Conservation (phyloP, 2,888 invertebrate species). For the Crioceris asparagi region DNA sequence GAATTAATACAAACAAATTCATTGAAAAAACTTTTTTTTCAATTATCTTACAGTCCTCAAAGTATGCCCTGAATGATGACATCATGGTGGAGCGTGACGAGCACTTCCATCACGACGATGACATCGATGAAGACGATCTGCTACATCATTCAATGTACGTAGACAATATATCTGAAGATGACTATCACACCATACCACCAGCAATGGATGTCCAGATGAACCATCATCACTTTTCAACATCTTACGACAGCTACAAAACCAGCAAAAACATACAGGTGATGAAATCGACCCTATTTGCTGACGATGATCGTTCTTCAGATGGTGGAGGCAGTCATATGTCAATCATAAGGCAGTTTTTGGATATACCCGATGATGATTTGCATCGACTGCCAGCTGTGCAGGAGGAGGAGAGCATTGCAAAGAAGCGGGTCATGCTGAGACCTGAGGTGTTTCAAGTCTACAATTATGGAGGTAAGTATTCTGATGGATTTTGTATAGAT, state of each 20-base stretch:
- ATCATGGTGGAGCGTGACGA: slow-evolving; percentile 17
- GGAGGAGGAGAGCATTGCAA: slow-evolving; percentile 11
- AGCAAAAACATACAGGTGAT: slow-evolving; percentile 23
- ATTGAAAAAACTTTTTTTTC: too few species aligned
- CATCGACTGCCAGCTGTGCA: slow-evolving; percentile 15
- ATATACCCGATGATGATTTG: slow-evolving; percentile 23
- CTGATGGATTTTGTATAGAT: background rate
- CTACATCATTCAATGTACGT: slow-evolving; percentile 25
- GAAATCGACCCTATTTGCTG: slow-evolving; percentile 25
- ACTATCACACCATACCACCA: slow-evolving; percentile 16
- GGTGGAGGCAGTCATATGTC: slow-evolving; percentile 21
- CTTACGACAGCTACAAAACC: slow-evolving; percentile 16
- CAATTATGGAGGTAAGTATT: slow-evolving; percentile 19
- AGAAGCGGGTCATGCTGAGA: slow-evolving; percentile 16
- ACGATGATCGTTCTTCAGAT: slow-evolving; percentile 23
- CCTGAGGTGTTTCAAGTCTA: slow-evolving; percentile 22
- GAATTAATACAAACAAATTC: too few species aligned
- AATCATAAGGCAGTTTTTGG: slow-evolving; percentile 22
- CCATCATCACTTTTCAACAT: too few species aligned
- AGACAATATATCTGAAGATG: slow-evolving; percentile 24
- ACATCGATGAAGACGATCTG: slow-evolving; percentile 18
- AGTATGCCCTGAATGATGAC: slow-evolving; percentile 19
- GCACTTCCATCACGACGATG: too few species aligned
- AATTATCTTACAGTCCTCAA: slow-evolving; percentile 9
- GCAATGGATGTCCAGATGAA: slow-evolving; percentile 16